Percentiles rank a stretch among this genome's conserved stretches.
phyloP scores from a whole-genome alignment of 2,797 vertebrate genomes.

The Megalops cyprinoides region DNA sequence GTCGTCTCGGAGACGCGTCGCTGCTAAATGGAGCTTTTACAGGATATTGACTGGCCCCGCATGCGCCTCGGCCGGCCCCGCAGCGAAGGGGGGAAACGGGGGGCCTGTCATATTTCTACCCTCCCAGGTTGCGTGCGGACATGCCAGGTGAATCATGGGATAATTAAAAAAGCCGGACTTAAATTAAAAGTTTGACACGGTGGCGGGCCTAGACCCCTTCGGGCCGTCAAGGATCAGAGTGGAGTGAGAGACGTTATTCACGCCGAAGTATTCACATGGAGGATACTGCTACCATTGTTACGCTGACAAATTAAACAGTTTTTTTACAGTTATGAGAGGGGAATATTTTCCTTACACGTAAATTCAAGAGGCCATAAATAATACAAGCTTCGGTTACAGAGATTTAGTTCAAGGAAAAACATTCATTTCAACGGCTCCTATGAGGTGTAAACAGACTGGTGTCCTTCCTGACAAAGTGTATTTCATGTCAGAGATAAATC shows the following conservation, averaged over 20 bases:
- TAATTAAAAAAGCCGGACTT: slow-evolving; percentile 55
- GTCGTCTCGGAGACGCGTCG: slow-evolving; percentile 64
- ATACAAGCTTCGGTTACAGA: neutral
- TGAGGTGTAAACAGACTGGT: slow-evolving; percentile 6
- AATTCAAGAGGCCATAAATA: slow-evolving; percentile 6
- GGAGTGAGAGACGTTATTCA: neutral
- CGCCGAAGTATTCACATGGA: neutral
- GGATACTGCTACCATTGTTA: neutral
- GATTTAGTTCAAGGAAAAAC: neutral
- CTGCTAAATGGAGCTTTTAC: slow-evolving; percentile 81
- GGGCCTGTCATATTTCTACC: slow-evolving; percentile 62
- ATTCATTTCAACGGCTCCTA: neutral
- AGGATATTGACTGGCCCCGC: slow-evolving; percentile 77
- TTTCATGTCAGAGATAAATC: slow-evolving; percentile 35
- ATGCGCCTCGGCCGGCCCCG: slow-evolving; percentile 70
- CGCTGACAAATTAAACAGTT: neutral
- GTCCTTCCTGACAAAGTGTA: slow-evolving; percentile 22
- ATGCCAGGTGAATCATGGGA: slow-evolving; percentile 50
- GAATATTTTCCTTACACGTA: neutral
- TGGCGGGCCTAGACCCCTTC: slow-evolving; percentile 34
- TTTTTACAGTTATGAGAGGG: neutral
- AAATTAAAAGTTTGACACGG: slow-evolving; percentile 49
- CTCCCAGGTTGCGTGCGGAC: slow-evolving; percentile 50
- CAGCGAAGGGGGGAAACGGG: slow-evolving; percentile 58
- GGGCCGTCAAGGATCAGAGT: slow-evolving; percentile 34